Evolutionary conservation across 1,140 invertebrate genomes (phyloP).

Genomic region (Drosophila cardini): DNA sequence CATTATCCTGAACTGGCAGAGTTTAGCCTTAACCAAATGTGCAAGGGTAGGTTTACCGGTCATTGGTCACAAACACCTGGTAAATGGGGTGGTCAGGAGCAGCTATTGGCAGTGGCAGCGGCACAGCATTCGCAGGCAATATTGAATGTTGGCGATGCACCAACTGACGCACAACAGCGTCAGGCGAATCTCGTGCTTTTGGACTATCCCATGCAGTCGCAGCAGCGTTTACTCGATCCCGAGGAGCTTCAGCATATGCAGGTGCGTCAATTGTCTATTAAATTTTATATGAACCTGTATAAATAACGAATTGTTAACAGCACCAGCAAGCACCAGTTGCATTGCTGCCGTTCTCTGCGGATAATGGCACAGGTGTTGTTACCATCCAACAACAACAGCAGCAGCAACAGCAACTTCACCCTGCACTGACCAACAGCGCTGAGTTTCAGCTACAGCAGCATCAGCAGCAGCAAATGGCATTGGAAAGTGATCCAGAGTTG

Average conservation of each 20-base stretch:
- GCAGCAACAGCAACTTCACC: conserved; percentile 85
- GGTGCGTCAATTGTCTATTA: conserved; percentile 33
- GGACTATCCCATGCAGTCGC: conserved; percentile 77
- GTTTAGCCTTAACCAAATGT: conserved; percentile 81
- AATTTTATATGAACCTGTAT: not conserved
- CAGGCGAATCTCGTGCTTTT: conserved; percentile 79
- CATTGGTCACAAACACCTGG: conserved; percentile 69
- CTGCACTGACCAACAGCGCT: conserved; percentile 84
- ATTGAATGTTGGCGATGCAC: conserved; percentile 56
- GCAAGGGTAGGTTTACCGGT: conserved; percentile 76
- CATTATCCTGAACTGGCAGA: conserved; percentile 80
- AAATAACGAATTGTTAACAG: conserved; percentile 21
- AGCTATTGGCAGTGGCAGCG: conserved; percentile 66
- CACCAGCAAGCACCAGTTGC: conserved; percentile 82
- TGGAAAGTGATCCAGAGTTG: conserved; percentile 68
- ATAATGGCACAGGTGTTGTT: conserved; percentile 55
- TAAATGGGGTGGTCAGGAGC: conserved; percentile 79
- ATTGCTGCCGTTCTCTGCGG: conserved; percentile 68
- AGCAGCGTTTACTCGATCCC: conserved; percentile 70
- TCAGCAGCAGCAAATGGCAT: conserved; percentile 59
- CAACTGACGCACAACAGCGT: conserved; percentile 61
- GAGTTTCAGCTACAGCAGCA: conserved; percentile 71
- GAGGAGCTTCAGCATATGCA: conserved; percentile 72
- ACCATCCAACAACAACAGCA: conserved; percentile 55
- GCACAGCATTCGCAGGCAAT: conserved; percentile 51